phyloP scores from a whole-genome alignment of 2,797 vertebrate genomes.

The Rhynchotus rufescens region DNA sequence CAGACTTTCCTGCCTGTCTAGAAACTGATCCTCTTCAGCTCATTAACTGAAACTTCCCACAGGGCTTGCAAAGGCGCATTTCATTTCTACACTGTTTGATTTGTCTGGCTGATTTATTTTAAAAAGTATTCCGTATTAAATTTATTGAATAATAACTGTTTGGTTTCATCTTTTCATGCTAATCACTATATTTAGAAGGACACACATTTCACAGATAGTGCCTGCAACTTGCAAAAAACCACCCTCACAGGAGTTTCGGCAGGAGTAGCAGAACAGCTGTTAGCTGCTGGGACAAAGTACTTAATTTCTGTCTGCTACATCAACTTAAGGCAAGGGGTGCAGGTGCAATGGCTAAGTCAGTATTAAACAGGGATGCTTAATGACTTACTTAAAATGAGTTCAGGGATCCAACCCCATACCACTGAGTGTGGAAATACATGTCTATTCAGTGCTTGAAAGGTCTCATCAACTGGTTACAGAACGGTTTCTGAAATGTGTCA shows the following conservation, averaged over 20 bases:
- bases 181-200: neutral
- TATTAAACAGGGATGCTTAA: neutral
- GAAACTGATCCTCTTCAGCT: constrained; percentile 10
- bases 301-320: neutral
- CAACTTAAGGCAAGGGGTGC: neutral
- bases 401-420: neutral
- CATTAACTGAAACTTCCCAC: constrained; percentile 32
- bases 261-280: neutral
- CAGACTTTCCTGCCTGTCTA: constrained; percentile 7
- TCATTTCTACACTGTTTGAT: constrained; percentile 5
- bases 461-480: neutral
- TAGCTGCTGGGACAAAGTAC: neutral
- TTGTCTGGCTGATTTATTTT: constrained; percentile 15
- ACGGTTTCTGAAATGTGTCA: neutral
- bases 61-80: neutral
- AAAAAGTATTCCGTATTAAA: neutral
- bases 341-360: neutral
- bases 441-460: neutral
- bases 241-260: neutral
- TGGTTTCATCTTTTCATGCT: neutral
- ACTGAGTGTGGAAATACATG: neutral
- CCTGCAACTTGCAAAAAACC: neutral
- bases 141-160: constrained; percentile 1
- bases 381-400: constrained; percentile 8
- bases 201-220: neutral